A percentile compares a stretch with the other conserved stretches of the same genome.
phyloP scores from a whole-genome alignment of 1,140 invertebrate species.

The Zeugodacus cucurbitae region DNA sequence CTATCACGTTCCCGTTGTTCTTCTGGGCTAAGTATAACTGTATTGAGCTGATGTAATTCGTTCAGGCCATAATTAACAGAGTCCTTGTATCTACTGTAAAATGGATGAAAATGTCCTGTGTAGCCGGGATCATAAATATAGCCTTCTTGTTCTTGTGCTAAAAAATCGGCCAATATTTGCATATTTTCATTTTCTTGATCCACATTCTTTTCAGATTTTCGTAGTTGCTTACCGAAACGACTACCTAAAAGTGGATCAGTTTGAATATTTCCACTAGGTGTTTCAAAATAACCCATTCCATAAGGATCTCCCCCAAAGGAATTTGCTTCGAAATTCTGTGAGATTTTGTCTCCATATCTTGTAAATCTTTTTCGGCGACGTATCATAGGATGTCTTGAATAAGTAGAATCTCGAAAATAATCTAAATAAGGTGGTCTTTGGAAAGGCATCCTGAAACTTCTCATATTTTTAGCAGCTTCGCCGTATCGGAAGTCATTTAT shows the following conservation, averaged over 20 bases:
- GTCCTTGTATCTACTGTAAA: not conserved
- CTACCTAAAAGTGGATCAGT: too few relatives aligned
- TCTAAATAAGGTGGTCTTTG: not conserved
- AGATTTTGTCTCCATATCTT: not conserved
- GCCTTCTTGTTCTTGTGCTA: too few relatives aligned
- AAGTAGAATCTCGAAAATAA: not conserved
- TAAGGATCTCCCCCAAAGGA: too few relatives aligned
- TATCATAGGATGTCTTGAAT: not conserved
- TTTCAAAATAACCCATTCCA: too few relatives aligned
- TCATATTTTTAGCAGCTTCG: not conserved
- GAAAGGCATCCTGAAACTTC: not conserved
- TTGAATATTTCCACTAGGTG: too few relatives aligned
- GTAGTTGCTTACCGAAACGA: too few relatives aligned
- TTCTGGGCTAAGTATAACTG: not conserved
- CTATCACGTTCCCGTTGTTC: not conserved
- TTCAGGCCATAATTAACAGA: not conserved
- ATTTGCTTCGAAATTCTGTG: not conserved
- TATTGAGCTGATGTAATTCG: not conserved
- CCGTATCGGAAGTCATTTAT: too few relatives aligned
- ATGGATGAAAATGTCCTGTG: not conserved
- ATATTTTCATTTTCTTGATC: too few relatives aligned
- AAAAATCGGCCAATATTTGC: too few relatives aligned
- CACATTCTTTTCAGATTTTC: too few relatives aligned
- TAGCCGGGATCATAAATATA: not conserved
- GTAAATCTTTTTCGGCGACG: not conserved